A percentile compares a stretch with the other conserved stretches of the same genome.
phyloP scores from a whole-genome alignment of 2,888 invertebrate species.

The Scrobipalpa atriplicella region DNA sequence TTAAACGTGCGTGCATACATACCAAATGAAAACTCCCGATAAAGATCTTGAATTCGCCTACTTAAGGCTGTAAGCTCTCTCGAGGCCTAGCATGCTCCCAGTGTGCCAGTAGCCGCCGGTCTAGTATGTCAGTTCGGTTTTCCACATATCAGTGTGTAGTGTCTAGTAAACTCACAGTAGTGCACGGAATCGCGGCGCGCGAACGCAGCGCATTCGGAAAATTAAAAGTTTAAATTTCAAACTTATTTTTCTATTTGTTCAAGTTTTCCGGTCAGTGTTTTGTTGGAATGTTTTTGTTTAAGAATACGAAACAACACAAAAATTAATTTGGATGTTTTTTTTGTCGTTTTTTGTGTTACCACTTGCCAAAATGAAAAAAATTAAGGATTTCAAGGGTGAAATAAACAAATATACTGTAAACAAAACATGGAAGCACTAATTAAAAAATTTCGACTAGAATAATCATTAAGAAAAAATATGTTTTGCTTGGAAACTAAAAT shows the following conservation, averaged over 20 bases:
- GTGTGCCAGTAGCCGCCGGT: conserved; percentile 49
- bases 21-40: background rate
- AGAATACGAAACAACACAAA: background rate
- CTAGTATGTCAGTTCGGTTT: conserved; percentile 53
- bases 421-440: no score
- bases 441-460: background rate
- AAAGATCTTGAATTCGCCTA: background rate
- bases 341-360: background rate
- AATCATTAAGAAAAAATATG: background rate
- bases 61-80: background rate
- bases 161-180: conserved; percentile 62
- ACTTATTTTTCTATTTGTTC: conserved; percentile 22
- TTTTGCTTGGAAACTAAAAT: background rate
- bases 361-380: background rate
- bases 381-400: no score
- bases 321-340: background rate
- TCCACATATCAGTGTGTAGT: conserved; percentile 58
- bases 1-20: background rate
- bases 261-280: conserved; percentile 34
- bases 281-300: background rate
- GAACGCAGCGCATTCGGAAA: conserved; percentile 57
- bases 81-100: conserved; percentile 36
- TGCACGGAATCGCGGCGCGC: conserved; percentile 66
- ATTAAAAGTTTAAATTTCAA: conserved; percentile 39
- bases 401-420: no score